Evolutionary conservation across 2,888 invertebrate species (phyloP), one percentile per base, ranked within the genome.

Genomic region (Heliconius hortense): DNA sequence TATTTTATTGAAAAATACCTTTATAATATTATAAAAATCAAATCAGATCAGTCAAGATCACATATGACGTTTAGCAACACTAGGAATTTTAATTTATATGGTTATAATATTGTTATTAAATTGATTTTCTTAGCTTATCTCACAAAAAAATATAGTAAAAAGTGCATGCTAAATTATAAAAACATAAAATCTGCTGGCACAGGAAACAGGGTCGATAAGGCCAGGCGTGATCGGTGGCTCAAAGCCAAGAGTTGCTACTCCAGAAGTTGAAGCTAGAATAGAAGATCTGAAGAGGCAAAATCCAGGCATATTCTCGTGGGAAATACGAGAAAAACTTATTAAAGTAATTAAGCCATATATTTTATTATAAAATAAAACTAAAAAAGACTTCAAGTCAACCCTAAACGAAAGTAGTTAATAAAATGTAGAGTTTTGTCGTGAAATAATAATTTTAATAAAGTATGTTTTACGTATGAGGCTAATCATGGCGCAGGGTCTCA

Each of bases 211-310:
- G 77, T 98, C 97, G 84, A 98, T 99, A 83, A 95, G 98, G 77
- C 99, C 99, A 3, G 98, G 98, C 48, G 98, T 98, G 72, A 98
- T 98, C 89, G 98, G 98, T 3, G 98, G 98, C 21, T 98, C 97
- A 73, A 98, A 98, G 88, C 98, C 98, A 7, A 95, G 98, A 77
- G 98, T 98, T 13, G 98, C 98, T 35, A 98, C 98, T 13, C 98
- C 98, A 3, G 98, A 98, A 88, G 97, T 99, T 63, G 99, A 99
- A 89, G 95, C 96, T 74, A 96, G 97, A 80, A 98, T 99, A 80
- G 98, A 98, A 86, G 97, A 97, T 79, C 96, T 98, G 87, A 98
- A 98, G 90, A 96, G 97, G 82, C 97, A 97, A 83, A 98, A 98
- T 88, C 98, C 98, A 0, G 97, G 97, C n/a, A 97, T 98, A 82